Conservation (phyloP, 2,888 invertebrate genomes). For the Ligdia adustata region DNA sequence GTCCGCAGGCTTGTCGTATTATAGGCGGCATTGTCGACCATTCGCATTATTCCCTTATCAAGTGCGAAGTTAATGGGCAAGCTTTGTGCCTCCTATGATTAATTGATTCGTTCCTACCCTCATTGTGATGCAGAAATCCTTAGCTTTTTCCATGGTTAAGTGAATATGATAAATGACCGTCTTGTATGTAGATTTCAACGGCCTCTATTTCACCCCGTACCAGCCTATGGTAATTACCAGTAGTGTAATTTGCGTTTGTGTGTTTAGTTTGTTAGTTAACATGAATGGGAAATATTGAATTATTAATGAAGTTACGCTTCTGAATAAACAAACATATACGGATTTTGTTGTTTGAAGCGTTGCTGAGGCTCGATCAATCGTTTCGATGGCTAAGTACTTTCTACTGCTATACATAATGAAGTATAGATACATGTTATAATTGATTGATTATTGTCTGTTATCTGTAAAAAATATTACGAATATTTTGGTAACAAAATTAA, state of each 20-base stretch:
- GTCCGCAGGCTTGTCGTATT: conserved; percentile 62
- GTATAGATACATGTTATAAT: too few relatives aligned
- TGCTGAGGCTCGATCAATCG: conserved; percentile 4
- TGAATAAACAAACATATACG: conserved; percentile 35
- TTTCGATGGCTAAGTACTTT: too few relatives aligned
- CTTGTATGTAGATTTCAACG: conserved; percentile 43
- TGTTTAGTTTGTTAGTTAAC: conserved; percentile 38
- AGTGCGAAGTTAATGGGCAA: conserved; percentile 81
- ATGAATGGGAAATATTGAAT: conserved; percentile 43
- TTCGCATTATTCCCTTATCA: conserved; percentile 81
- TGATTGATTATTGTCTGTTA: too few relatives aligned
- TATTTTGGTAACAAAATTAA: too few relatives aligned
- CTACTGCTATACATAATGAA: too few relatives aligned
- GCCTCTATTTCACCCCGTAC: conserved; percentile 38
- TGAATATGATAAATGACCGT: conserved; percentile 65
- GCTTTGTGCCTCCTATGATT: conserved; percentile 80
- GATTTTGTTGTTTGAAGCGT: conserved; percentile 16
- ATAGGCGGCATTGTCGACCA: conserved; percentile 65
- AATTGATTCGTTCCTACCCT: conserved; percentile 75
- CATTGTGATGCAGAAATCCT: conserved; percentile 80
- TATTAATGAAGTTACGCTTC: conserved; percentile 45
- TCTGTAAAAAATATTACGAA: too few relatives aligned
- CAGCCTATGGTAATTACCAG: conserved; percentile 54
- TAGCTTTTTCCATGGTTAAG: conserved; percentile 69
- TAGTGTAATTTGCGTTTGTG: conserved; percentile 45